phyloP scores from a whole-genome alignment of 1,140 invertebrate species.

The Macrostomum lignano region DNA sequence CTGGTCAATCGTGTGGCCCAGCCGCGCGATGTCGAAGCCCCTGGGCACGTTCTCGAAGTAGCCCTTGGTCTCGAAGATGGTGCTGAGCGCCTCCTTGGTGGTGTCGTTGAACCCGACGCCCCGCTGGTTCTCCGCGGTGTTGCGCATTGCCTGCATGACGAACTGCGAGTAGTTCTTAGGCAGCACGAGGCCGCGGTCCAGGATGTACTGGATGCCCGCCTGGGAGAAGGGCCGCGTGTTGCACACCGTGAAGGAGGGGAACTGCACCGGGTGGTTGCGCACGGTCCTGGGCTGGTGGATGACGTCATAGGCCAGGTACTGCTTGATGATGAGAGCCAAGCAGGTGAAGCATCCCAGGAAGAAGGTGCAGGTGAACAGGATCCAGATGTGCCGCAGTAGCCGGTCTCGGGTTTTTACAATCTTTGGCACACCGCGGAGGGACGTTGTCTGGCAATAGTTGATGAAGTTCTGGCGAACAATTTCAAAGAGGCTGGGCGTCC shows the following conservation, averaged over 20 bases:
- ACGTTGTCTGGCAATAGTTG: constrained; percentile 1
- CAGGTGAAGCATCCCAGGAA: constrained; percentile 1
- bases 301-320: constrained; percentile 1
- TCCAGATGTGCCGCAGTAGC: background rate
- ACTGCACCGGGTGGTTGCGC: background rate
- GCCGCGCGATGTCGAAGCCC: background rate
- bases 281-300: constrained; percentile 2
- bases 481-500: too few species aligned
- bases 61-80: background rate
- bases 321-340: background rate
- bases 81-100: background rate
- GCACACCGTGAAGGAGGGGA: background rate
- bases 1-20: background rate
- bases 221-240: constrained; percentile 1
- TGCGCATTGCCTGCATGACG: background rate
- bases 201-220: background rate
- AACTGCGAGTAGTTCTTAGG: background rate
- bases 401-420: background rate
- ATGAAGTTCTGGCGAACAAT: background rate
- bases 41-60: background rate
- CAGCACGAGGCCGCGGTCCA: background rate
- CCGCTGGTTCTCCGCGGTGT: background rate
- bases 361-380: background rate
- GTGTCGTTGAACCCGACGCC: background rate
- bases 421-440: background rate